These are phyloP conservation scores for Phthorimaea operculella DNA, from an alignment of 1,140 invertebrate genomes.

Conservation along the genomic window DNA sequence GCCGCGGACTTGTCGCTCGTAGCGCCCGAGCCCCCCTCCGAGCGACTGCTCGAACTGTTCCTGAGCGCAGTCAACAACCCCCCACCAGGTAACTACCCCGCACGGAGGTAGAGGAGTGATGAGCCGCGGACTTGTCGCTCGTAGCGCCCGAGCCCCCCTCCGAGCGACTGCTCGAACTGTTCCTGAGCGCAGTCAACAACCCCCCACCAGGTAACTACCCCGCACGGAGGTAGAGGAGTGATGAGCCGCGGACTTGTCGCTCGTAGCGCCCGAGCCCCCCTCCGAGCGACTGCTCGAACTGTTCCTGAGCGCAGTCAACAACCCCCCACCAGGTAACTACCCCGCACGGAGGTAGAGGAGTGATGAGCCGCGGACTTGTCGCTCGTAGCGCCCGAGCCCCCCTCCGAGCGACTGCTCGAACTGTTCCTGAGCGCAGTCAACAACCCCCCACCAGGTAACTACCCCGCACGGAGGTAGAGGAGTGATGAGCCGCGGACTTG, in stretches of 20 bases:
- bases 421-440: conserved; percentile 37
- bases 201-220: conserved; percentile 30
- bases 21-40: conserved; percentile 33
- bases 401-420: conserved; percentile 28
- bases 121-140: conserved; percentile 47
- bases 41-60: conserved; percentile 33
- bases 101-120: conserved; percentile 33
- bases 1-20: conserved; percentile 48
- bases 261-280: conserved; percentile 40
- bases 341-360: conserved; percentile 29
- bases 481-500: conserved; percentile 44
- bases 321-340: conserved; percentile 30
- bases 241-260: conserved; percentile 46
- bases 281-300: conserved; percentile 27
- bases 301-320: conserved; percentile 31
- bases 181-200: conserved; percentile 30
- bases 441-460: conserved; percentile 33
- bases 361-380: conserved; percentile 46
- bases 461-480: conserved; percentile 26
- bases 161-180: conserved; percentile 29
- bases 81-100: conserved; percentile 28
- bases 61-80: conserved; percentile 30
- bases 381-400: conserved; percentile 38
- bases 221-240: conserved; percentile 31
- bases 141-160: conserved; percentile 37